Conservation (phyloP, 2,888 invertebrate species). For the Sisyra nigra region DNA sequence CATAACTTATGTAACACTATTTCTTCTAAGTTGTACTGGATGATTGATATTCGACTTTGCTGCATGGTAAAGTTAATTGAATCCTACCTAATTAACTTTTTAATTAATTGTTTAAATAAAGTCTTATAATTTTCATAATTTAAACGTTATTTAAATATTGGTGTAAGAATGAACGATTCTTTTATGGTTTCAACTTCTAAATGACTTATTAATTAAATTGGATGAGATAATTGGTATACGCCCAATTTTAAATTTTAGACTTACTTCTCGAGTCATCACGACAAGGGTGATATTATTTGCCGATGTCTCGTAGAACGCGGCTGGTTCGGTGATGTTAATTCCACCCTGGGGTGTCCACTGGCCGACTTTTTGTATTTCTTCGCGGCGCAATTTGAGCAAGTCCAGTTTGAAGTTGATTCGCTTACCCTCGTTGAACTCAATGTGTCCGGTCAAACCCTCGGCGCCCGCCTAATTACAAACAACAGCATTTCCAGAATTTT, state of each 20-base stretch:
- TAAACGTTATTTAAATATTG: no score
- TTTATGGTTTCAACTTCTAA: no score
- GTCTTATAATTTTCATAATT: no score
- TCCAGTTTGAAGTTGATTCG: conserved; percentile 75
- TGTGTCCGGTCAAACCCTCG: conserved; percentile 74
- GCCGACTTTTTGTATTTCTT: conserved; percentile 65
- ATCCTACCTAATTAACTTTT: no score
- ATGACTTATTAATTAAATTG: no score
- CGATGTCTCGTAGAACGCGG: conserved; percentile 69
- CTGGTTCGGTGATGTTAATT: conserved; percentile 68
- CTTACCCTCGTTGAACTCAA: conserved; percentile 73
- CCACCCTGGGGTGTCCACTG: conserved; percentile 63
- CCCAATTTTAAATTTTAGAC: conserved; percentile 12
- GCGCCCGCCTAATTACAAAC: conserved; percentile 44
- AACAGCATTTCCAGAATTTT: neutral
- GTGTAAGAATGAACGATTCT: no score
- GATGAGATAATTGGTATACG: no score
- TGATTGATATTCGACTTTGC: no score
- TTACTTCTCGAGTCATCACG: conserved; percentile 80
- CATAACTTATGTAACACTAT: no score
- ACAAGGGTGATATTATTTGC: conserved; percentile 74
- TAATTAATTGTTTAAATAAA: no score
- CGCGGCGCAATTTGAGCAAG: conserved; percentile 62
- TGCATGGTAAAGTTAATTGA: no score
- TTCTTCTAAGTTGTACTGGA: no score